Evolutionary conservation across 2,113 vertebrate species (phyloP).

Genomic region (Gopherus flavomarginatus): DNA sequence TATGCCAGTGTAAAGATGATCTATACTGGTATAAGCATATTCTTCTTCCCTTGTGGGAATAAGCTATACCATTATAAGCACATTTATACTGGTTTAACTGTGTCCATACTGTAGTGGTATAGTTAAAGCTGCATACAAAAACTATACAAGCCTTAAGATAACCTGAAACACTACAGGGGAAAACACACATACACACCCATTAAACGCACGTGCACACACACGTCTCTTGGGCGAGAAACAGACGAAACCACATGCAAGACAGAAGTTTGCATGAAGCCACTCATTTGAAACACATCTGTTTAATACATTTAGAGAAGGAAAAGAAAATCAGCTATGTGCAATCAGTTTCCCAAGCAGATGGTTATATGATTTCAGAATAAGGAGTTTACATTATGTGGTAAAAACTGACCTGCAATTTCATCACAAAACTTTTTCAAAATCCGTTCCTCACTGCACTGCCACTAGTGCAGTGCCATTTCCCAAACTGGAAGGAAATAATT

Average conservation of each 20-base stretch:
- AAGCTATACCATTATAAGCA: not conserved
- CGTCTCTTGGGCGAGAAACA: not conserved
- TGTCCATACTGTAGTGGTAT: not conserved
- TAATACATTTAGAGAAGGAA: constrained; percentile 39
- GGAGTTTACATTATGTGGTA: constrained; percentile 30
- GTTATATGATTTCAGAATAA: constrained; percentile 60
- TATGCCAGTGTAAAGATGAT: not conserved
- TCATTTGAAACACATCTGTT: constrained; percentile 44
- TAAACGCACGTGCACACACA: accelerated
- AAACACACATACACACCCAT: not conserved
- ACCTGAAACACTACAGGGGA: accelerated
- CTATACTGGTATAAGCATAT: not conserved
- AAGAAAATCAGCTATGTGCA: constrained; percentile 4
- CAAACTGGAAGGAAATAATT: constrained; percentile 29
- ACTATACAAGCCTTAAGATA: not conserved
- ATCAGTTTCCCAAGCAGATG: constrained; percentile 44
- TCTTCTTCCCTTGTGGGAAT: not conserved
- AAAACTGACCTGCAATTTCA: constrained; percentile 48
- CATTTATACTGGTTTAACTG: not conserved
- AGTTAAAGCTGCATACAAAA: not conserved
- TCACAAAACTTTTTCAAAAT: constrained; percentile 32
- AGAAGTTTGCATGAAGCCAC: constrained; percentile 11
- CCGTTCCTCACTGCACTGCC: not conserved
- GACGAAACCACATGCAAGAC: constrained; percentile 15
- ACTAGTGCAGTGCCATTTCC: not conserved